Percentiles rank a stretch among this genome's conserved stretches.
Conservation (phyloP, 2,888 invertebrate species). For the Noctua janthina region DNA sequence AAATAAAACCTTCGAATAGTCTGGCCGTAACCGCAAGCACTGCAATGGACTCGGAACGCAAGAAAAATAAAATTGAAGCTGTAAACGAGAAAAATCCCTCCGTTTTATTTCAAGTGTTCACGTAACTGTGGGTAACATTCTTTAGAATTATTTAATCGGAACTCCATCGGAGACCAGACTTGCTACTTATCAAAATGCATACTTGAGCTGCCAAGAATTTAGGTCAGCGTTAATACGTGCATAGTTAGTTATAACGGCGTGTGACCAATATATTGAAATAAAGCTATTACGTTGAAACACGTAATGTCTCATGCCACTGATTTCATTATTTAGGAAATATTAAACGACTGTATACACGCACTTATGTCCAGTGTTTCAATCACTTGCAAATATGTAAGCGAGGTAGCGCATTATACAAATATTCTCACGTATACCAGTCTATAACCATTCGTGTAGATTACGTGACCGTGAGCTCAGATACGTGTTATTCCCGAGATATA, state of each 20-base stretch:
- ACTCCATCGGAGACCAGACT: slow-evolving; percentile 30
- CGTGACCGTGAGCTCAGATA: slow-evolving; percentile 80
- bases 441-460: slow-evolving; percentile 77
- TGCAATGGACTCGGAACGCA: slow-evolving; percentile 47
- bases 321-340: slow-evolving; percentile 77
- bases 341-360: slow-evolving; percentile 75
- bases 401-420: slow-evolving; percentile 80
- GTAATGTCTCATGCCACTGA: slow-evolving; percentile 74
- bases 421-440: slow-evolving; percentile 85
- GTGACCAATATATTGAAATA: slow-evolving; percentile 62
- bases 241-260: slow-evolving; percentile 42
- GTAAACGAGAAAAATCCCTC: slow-evolving; percentile 44
- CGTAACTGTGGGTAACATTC: slow-evolving; percentile 41
- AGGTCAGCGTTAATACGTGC: slow-evolving; percentile 56
- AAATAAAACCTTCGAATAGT: slow-evolving; percentile 59
- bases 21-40: slow-evolving; percentile 53
- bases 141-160: slow-evolving; percentile 46
- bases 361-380: slow-evolving; percentile 49
- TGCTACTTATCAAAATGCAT: slow-evolving; percentile 62
- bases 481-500: slow-evolving; percentile 74
- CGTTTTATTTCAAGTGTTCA: slow-evolving; percentile 48
- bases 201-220: slow-evolving; percentile 60
- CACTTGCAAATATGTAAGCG: slow-evolving; percentile 62
- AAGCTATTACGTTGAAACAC: slow-evolving; percentile 71
- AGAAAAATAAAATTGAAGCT: slow-evolving; percentile 55